Conservation (phyloP, 2,888 invertebrate genomes). For the Lysandra bellargus region DNA sequence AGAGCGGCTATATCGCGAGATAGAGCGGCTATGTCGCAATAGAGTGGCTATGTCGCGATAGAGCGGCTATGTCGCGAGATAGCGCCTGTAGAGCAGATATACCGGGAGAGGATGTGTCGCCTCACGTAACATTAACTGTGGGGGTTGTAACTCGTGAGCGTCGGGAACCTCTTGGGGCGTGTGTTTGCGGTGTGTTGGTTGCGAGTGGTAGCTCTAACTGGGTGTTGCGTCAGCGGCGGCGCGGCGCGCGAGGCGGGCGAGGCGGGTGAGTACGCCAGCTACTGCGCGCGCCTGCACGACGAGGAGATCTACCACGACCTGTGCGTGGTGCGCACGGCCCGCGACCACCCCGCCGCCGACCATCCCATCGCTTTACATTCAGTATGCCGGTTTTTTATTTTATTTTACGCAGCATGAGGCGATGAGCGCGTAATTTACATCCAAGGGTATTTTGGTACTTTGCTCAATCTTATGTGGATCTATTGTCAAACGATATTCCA, state of each 20-base stretch:
- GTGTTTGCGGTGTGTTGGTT: not conserved
- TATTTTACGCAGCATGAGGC: conserved; percentile 40
- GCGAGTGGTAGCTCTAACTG: conserved; percentile 17
- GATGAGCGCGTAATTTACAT: conserved; percentile 35
- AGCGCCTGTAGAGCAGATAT: too few species aligned
- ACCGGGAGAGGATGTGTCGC: not conserved
- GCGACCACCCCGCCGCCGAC: conserved; percentile 71
- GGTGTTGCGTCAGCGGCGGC: conserved; percentile 57
- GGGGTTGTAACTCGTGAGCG: not conserved
- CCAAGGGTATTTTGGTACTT: not conserved
- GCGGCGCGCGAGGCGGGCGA: conserved; percentile 58
- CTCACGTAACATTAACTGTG: not conserved
- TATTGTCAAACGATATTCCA: too few species aligned
- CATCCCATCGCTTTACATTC: conserved; percentile 70
- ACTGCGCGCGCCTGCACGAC: conserved; percentile 87
- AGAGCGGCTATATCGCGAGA: too few species aligned
- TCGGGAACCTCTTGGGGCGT: not conserved
- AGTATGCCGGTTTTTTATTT: conserved; percentile 60
- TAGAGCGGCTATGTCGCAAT: too few species aligned
- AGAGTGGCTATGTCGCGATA: too few species aligned
- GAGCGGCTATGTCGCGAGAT: too few species aligned
- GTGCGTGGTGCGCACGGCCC: conserved; percentile 85
- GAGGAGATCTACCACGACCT: conserved; percentile 98
- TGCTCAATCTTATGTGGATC: too few species aligned
- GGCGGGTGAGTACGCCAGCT: conserved; percentile 84